These are phyloP conservation scores for Corythaeola cristata DNA, from an alignment of 2,113 vertebrate species.

Conservation along the genomic window DNA sequence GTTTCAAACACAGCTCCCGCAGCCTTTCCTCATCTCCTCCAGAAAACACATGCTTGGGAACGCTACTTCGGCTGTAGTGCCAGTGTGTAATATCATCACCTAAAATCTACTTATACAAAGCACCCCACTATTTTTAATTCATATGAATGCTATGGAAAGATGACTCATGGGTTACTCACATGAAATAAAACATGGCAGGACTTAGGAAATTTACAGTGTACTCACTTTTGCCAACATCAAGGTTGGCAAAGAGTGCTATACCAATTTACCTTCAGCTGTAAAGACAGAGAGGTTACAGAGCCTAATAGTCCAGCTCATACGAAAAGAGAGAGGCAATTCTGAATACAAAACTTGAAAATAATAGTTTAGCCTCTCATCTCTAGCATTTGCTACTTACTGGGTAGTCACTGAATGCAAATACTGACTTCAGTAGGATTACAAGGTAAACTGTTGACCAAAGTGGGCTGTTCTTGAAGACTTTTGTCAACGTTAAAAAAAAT, in stretches of 20 bases:
- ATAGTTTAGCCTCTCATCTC: neutral
- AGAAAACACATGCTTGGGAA: neutral
- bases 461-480: neutral
- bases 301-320: neutral
- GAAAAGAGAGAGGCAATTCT: neutral
- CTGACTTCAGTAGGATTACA: neutral
- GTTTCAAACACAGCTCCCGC: neutral
- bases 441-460: neutral
- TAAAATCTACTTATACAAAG: neutral
- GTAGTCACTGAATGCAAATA: neutral
- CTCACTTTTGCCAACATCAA: neutral
- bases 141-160: neutral
- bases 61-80: neutral
- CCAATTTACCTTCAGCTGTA: neutral
- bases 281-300: neutral
- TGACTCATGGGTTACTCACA: neutral
- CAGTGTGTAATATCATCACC: neutral
- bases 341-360: neutral
- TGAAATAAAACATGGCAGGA: neutral
- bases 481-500: neutral
- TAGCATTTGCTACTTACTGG: neutral
- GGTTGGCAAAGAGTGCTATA: neutral
- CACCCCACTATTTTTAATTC: neutral
- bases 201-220: neutral
- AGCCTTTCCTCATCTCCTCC: neutral